phyloP scores from a whole-genome alignment of 2,888 invertebrate genomes.

The Cylloceria caligata region DNA sequence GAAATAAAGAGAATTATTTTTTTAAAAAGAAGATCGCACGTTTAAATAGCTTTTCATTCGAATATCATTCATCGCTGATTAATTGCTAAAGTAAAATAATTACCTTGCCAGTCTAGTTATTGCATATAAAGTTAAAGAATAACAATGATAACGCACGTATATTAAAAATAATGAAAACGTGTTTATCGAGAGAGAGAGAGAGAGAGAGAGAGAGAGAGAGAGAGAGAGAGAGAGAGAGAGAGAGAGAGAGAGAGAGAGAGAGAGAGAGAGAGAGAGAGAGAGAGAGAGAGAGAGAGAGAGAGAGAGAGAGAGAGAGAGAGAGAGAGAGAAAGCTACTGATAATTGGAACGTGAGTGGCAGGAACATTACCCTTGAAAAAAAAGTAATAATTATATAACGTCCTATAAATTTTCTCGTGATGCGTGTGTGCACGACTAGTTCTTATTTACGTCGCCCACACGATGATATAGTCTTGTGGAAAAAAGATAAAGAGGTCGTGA shows the following conservation, averaged over 20 bases:
- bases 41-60: too few relatives aligned
- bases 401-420: slow-evolving; percentile 48
- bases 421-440: slow-evolving; percentile 44
- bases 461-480: slow-evolving; percentile 23
- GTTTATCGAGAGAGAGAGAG: too few relatives aligned
- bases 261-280: too few relatives aligned
- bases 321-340: too few relatives aligned
- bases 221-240: too few relatives aligned
- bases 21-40: too few relatives aligned
- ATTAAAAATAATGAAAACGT: not conserved
- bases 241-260: too few relatives aligned
- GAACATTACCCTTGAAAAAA: slow-evolving; percentile 40
- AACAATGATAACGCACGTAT: not conserved
- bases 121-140: not conserved
- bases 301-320: too few relatives aligned
- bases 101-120: not conserved
- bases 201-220: too few relatives aligned
- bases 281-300: too few relatives aligned
- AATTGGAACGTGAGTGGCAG: slow-evolving; percentile 13
- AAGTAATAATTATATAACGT: slow-evolving; percentile 47
- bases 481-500: not conserved
- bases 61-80: not conserved
- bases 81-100: not conserved
- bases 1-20: too few relatives aligned
- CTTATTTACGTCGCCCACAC: slow-evolving; percentile 22